A percentile compares a stretch with the other conserved stretches of the same genome.
phyloP scores from a whole-genome alignment of 1,140 invertebrate genomes.

The Phocides pigmalion region DNA sequence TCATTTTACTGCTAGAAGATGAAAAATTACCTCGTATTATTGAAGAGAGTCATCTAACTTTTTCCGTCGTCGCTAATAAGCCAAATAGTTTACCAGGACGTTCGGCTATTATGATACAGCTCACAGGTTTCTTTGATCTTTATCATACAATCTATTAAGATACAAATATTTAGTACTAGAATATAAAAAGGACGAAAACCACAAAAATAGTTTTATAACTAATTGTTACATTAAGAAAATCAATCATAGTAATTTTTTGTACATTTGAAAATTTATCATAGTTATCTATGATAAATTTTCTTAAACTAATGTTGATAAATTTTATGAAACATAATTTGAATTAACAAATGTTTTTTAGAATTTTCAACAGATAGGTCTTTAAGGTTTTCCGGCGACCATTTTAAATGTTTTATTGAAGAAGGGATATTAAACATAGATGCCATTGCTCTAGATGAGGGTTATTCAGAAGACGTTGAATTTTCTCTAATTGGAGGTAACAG shows the following conservation, averaged over 20 bases:
- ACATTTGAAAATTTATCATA: too few relatives aligned
- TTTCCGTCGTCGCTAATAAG: conserved; percentile 31
- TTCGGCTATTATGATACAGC: conserved; percentile 30
- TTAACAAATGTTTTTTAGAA: conserved; percentile 19
- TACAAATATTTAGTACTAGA: background rate
- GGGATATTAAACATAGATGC: conserved; percentile 31
- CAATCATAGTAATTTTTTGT: too few relatives aligned
- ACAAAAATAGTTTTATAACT: background rate
- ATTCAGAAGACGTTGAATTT: conserved; percentile 23
- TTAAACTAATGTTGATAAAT: too few relatives aligned
- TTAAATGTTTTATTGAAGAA: conserved; percentile 26
- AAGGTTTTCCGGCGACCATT: conserved; percentile 21
- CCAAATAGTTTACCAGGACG: conserved; percentile 16
- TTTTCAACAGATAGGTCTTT: conserved; percentile 6
- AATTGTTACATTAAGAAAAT: background rate
- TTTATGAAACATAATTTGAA: background rate
- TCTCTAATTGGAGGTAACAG: conserved; percentile 32
- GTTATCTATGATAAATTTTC: background rate
- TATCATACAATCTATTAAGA: background rate
- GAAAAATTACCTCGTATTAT: conserved; percentile 20
- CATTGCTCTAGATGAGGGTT: conserved; percentile 21
- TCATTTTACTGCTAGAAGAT: conserved; percentile 21
- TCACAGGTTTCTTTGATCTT: conserved; percentile 24
- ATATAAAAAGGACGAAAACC: background rate
- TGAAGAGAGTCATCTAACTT: conserved; percentile 18